Evolutionary conservation across 2,113 vertebrate genomes (phyloP), one percentile per base, ranked within the genome.

Genomic region (Tragelaphus buxtoni): DNA sequence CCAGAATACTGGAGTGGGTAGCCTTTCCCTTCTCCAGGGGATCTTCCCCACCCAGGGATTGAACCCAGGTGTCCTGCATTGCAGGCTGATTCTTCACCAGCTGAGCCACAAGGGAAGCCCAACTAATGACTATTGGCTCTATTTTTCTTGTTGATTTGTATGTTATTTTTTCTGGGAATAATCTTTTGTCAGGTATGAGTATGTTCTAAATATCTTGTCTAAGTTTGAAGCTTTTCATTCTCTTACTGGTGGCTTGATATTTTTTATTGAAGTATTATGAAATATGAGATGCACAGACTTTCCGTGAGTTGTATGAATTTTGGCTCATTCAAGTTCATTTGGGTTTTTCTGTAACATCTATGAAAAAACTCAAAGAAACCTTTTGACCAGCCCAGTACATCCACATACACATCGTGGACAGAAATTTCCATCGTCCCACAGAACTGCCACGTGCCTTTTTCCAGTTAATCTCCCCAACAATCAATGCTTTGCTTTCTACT

Each of bases 141-240:
- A 61, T 86, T 92, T 95, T 94, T 76, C 84, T n/a, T 56, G 30
- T 20, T 90, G 20, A 80, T 49, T 61, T 58, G 14, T 42, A 81
- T 3, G 0, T 88, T 58, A 47, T 90, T 76, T 94, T 76, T 92
- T 69, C 80, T 39, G 39, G 26, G 14, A n/a, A 91, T 9, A 51
- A 30, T 72, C 69, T 85, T 94, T 88, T 58, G 22, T 65, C 84
- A 91, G 79, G 95, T 18, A 4, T 83, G 28, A 60, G 3, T 47
- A 45, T 79, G 20, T 80, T 55, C 3, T 53, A 82, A 77, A 76
- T 45, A 82, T 63, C 42, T 77, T 86, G 61, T 72, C 53, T 17
- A 61, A 30, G 30, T 47, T 77, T 60, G 45, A 39, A 42, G 42
- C 17, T 86, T 65, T 88, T 84, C 56, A 77, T 95, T 88, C 51